Conservation (phyloP, 2,797 vertebrate species). For the Scleropages formosus region DNA sequence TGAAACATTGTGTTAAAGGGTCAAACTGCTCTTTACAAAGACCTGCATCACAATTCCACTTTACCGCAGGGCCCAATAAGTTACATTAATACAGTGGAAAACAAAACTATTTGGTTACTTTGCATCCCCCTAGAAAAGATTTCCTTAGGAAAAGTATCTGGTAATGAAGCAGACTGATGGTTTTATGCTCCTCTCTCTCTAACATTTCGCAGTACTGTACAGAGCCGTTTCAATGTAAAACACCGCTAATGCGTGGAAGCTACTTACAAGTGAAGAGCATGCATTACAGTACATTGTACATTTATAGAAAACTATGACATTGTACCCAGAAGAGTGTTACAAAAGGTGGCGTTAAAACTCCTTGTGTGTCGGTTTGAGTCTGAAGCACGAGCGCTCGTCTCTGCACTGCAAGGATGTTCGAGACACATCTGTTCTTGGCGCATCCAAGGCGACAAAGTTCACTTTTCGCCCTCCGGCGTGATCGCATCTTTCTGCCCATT, state of each 20-base stretch:
- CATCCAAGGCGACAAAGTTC: slow-evolving; percentile 38
- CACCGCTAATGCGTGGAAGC: slow-evolving; percentile 66
- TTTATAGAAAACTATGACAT: slow-evolving; percentile 65
- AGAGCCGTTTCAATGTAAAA: slow-evolving; percentile 68
- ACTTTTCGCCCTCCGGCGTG: slow-evolving; percentile 40
- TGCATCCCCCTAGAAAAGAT: slow-evolving; percentile 44
- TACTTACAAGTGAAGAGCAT: slow-evolving; percentile 72
- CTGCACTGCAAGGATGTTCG: slow-evolving; percentile 56
- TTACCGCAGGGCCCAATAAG: slow-evolving; percentile 52
- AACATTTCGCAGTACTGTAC: slow-evolving; percentile 63
- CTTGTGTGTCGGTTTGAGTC: slow-evolving; percentile 13
- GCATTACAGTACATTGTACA: slow-evolving; percentile 66
- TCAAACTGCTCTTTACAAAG: slow-evolving; percentile 45
- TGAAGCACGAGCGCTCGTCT: slow-evolving; percentile 44
- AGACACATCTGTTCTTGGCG: slow-evolving; percentile 44
- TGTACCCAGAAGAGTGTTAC: slow-evolving; percentile 45
- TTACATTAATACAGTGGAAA: slow-evolving; percentile 55
- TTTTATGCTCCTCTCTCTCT: slow-evolving; percentile 54
- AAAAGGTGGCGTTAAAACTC: slow-evolving; percentile 49
- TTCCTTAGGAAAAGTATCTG: slow-evolving; percentile 43
- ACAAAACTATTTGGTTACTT: slow-evolving; percentile 41
- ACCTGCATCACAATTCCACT: slow-evolving; percentile 65
- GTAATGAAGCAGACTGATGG: slow-evolving; percentile 57
- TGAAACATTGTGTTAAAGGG: slow-evolving; percentile 51
- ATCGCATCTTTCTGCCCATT: slow-evolving; percentile 14